Base-by-base conservation (phyloP, 2,113 vertebrate genomes). In the Podarcis raffonei region DNA sequence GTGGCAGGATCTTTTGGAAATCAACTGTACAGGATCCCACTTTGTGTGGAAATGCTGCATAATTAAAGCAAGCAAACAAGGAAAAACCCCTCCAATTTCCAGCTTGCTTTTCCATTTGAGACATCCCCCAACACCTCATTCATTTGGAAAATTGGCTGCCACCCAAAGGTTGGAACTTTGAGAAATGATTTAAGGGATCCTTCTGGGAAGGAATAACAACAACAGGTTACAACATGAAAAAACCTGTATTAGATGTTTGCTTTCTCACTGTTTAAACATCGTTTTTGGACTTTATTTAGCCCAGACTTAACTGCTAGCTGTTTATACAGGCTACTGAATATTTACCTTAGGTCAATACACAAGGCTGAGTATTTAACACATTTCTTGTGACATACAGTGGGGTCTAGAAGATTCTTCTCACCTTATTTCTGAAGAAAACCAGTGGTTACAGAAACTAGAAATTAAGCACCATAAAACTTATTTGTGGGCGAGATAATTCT, bases 261-360 rank as follows among this genome's bases (percentile, higher is more conserved):
- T 92, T 93, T 94, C 90, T 94, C 57, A 68, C 89, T 91, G 83
- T 25, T 94, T 87, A 84, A 93, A 90, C 87, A 86, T 87, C 27
- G 39, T 92, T 0, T 22, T 0, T 22, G 85, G 77, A 85, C 85
- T 94, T 95, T 89, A 23, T 84, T 92, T 93, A 94, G 91, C 77
- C 79, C 53, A 77, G 88, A 84, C 86, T 94, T 90, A 77, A 94
- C 89, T 92, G 92, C 87, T 91, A 89, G 48, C 35, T 95, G 94
- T 95, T 95, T 95, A 95, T 91, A 92, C 20, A 95, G 91, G 94
- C 94, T 96, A 95, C 95, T 89, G 94, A 86, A 87, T 94, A 92
- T 95, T 96, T 95, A 94, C 89, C 87, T 92, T 94, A 94, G 92
- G 92, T 84, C 92, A 89, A 85, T 92, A 93, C 91, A 95, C 88